Conservation (phyloP, 2,888 invertebrate genomes). For the Anodontia alba region DNA sequence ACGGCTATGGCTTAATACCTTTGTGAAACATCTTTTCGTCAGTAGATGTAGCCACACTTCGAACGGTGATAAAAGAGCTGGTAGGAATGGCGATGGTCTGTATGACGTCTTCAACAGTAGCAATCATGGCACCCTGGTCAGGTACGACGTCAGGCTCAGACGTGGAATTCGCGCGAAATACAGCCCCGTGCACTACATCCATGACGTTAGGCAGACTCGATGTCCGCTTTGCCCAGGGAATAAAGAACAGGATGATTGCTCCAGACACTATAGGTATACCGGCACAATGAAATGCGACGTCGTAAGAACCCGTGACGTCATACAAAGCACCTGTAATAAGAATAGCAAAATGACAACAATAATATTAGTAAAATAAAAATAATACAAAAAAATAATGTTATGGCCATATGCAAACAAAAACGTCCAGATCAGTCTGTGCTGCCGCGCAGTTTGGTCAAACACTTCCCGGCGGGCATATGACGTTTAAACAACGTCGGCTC, state of each 20-base stretch:
- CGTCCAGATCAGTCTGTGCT: too few relatives aligned
- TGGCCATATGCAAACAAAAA: too few relatives aligned
- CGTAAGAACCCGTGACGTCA: conserved; percentile 74
- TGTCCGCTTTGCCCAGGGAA: conserved; percentile 80
- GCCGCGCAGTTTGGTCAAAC: too few relatives aligned
- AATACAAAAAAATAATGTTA: too few relatives aligned
- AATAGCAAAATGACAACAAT: too few relatives aligned
- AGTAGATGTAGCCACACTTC: conserved; percentile 1
- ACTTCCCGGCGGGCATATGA: too few relatives aligned
- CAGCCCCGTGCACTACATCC: conserved; percentile 43
- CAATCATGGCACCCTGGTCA: background rate
- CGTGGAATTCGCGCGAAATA: conserved; percentile 4
- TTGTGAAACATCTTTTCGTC: background rate
- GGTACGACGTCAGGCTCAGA: background rate
- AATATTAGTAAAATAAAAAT: too few relatives aligned
- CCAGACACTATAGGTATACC: conserved; percentile 74
- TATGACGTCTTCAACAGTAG: background rate
- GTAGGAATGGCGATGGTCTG: background rate
- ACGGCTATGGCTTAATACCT: too few relatives aligned
- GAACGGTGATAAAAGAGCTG: background rate
- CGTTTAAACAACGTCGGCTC: too few relatives aligned
- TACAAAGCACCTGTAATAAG: conserved; percentile 70
- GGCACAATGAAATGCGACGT: conserved; percentile 78
- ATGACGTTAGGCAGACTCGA: conserved; percentile 60
- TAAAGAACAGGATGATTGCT: conserved; percentile 72